Evolutionary conservation across 2,113 vertebrate genomes (phyloP).

Genomic region (Pollachius pollachius): DNA sequence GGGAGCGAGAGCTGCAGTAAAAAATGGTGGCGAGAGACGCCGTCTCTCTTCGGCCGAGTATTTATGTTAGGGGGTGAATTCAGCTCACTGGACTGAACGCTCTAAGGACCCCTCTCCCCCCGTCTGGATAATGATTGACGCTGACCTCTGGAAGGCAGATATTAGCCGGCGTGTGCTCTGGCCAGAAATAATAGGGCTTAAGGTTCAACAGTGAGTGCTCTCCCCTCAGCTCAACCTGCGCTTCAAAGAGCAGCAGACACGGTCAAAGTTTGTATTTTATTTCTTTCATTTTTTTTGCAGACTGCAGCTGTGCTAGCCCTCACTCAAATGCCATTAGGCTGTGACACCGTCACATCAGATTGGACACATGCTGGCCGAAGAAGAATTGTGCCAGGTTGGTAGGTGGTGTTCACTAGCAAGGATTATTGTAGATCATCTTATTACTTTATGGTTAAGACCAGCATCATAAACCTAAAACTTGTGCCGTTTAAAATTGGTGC

Average conservation of each 20-base stretch:
- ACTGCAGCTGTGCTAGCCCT: too few relatives aligned
- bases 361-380: too few relatives aligned
- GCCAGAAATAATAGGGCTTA: conserved; percentile 68
- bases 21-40: conserved; percentile 5
- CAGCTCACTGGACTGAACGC: conserved; percentile 63
- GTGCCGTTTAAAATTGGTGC: too few relatives aligned
- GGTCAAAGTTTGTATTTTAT: neutral
- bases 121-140: conserved; percentile 64
- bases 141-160: conserved; percentile 75
- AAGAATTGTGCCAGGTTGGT: too few relatives aligned
- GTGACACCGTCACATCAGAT: too few relatives aligned
- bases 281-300: neutral
- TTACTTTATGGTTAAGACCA: too few relatives aligned
- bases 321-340: too few relatives aligned
- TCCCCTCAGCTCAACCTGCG: conserved; percentile 47
- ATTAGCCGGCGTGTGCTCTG: conserved; percentile 69
- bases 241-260: conserved; percentile 53
- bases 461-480: too few relatives aligned
- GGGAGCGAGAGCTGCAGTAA: conserved; percentile 16
- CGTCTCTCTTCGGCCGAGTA: conserved; percentile 65
- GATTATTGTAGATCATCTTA: too few relatives aligned
- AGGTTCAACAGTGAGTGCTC: conserved; percentile 18
- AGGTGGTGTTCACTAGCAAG: too few relatives aligned
- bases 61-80: conserved; percentile 69
- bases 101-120: conserved; percentile 67